A percentile compares a stretch with the other conserved stretches of the same genome.
Evolutionary conservation across 1,140 invertebrate genomes (phyloP).

Genomic region (Forficula auricularia): DNA sequence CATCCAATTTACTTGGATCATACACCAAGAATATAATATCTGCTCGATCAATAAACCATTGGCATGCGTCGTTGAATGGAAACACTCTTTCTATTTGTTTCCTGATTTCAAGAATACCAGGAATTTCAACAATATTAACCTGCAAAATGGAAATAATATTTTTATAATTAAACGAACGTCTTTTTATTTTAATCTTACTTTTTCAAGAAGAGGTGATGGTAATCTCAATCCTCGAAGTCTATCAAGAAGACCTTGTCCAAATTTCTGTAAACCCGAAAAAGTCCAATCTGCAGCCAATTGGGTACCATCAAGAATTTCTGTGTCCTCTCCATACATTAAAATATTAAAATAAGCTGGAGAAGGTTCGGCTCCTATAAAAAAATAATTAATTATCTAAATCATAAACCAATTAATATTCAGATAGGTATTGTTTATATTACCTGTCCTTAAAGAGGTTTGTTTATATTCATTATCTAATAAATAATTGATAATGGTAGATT

Average conservation of each 20-base stretch:
- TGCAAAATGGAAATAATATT: slow-evolving; percentile 23
- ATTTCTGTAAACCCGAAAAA: slow-evolving; percentile 84
- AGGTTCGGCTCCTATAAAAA: slow-evolving; percentile 66
- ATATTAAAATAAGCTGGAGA: slow-evolving; percentile 88
- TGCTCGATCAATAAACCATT: slow-evolving; percentile 90
- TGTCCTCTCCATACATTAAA: slow-evolving; percentile 68
- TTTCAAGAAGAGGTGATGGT: slow-evolving; percentile 69
- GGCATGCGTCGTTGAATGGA: slow-evolving; percentile 87
- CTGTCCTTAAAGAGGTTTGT: slow-evolving; percentile 63
- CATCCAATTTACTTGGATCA: slow-evolving; percentile 85
- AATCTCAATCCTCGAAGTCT: slow-evolving; percentile 65
- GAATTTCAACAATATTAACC: slow-evolving; percentile 92
- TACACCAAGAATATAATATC: slow-evolving; percentile 90
- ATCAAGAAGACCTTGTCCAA: slow-evolving; percentile 81
- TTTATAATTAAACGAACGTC: not conserved
- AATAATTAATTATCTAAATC: not conserved
- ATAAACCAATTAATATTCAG: not conserved
- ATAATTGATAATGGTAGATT: slow-evolving; percentile 88
- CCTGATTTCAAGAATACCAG: slow-evolving; percentile 82
- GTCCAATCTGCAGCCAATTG: slow-evolving; percentile 84
- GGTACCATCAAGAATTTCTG: slow-evolving; percentile 73
- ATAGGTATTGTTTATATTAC: slow-evolving; percentile 32
- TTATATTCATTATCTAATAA: slow-evolving; percentile 72
- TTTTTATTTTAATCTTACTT: slow-evolving; percentile 34
- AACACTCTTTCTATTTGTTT: slow-evolving; percentile 84